Percentiles rank a stretch among this genome's conserved stretches.
Evolutionary conservation across 2,797 vertebrate genomes (phyloP).

Genomic region (Anomalospiza imberbis): DNA sequence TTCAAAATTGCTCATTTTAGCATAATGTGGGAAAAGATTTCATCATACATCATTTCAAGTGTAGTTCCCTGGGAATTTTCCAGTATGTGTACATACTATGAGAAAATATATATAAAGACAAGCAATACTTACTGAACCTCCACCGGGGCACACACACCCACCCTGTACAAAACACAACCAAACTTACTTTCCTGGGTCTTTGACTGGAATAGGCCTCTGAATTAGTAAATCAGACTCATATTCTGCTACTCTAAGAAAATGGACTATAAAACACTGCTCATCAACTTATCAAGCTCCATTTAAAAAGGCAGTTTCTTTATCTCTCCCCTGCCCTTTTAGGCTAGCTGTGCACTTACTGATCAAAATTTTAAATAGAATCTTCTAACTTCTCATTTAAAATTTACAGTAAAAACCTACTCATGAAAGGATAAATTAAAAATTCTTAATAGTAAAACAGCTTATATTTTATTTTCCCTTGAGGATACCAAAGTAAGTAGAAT

Average conservation of each 20-base stretch:
- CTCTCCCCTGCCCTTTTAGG: background rate
- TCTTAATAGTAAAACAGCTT: background rate
- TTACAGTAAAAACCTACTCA: background rate
- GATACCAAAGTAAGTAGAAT: background rate
- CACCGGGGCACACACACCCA: conserved; percentile 59
- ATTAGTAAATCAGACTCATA: background rate
- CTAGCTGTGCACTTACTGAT: background rate
- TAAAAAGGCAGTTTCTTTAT: background rate
- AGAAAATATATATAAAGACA: background rate
- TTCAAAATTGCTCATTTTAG: background rate
- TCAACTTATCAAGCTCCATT: background rate
- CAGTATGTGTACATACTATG: background rate
- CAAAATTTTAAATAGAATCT: background rate
- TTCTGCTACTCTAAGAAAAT: background rate
- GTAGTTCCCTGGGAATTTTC: background rate
- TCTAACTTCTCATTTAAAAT: background rate
- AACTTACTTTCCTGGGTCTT: background rate
- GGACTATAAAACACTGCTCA: background rate
- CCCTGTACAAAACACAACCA: conserved; percentile 50
- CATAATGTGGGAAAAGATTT: background rate
- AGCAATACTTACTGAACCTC: conserved; percentile 40
- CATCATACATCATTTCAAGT: background rate
- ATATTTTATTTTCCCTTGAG: background rate
- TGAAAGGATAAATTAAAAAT: background rate
- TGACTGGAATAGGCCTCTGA: background rate